A percentile compares a stretch with the other conserved stretches of the same genome.
phyloP scores from a whole-genome alignment of 2,888 invertebrate species.

The Ochropacha duplaris region DNA sequence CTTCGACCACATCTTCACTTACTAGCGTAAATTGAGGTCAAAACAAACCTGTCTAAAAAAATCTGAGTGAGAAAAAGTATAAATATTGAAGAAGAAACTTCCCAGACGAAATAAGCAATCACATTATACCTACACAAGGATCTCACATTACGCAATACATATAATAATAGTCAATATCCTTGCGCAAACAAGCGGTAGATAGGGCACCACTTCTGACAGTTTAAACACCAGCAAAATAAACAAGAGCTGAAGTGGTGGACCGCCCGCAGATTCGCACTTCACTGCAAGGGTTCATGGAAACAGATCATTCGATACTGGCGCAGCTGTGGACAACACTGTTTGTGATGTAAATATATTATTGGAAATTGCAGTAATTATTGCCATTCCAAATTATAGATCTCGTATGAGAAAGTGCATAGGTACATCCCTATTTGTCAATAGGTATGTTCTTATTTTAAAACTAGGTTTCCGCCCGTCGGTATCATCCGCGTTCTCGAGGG shows the following conservation, averaged over 20 bases:
- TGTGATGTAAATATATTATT: slow-evolving; percentile 1
- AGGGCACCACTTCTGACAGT: slow-evolving; percentile 33
- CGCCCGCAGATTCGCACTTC: slow-evolving; percentile 71
- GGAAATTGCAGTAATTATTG: no score
- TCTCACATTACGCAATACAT: slow-evolving; percentile 6
- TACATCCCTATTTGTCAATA: no score
- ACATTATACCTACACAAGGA: not conserved
- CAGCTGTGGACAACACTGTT: slow-evolving; percentile 14
- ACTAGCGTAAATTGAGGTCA: no score
- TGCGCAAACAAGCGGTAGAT: slow-evolving; percentile 18
- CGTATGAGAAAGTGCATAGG: no score
- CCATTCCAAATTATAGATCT: no score
- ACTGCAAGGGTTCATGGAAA: slow-evolving; percentile 46
- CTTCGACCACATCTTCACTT: no score
- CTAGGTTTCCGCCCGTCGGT: no score
- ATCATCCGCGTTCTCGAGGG: no score
- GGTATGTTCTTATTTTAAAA: no score
- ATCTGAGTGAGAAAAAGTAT: not conserved
- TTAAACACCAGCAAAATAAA: slow-evolving; percentile 69
- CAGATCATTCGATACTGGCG: slow-evolving; percentile 36
- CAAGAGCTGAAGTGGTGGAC: slow-evolving; percentile 48
- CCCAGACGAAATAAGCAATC: not conserved
- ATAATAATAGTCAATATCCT: not conserved
- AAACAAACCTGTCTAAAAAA: no score
- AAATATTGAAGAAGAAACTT: not conserved